A percentile compares a stretch with the other conserved stretches of the same genome.
phyloP scores from a whole-genome alignment of 1,140 invertebrate genomes.

The Stegodyphus mimosarum region DNA sequence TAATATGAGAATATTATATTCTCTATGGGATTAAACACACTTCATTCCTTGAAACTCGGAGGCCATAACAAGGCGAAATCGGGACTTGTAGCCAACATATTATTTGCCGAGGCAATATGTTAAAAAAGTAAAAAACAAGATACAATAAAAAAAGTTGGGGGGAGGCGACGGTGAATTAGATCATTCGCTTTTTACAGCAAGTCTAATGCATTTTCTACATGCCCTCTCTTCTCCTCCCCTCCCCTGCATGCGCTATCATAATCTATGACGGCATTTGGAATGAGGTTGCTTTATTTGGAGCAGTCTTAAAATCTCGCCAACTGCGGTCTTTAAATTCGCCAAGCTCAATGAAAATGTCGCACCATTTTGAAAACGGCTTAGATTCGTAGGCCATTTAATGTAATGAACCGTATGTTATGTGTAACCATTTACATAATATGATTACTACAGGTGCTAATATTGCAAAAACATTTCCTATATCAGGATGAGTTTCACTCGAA shows the following conservation, averaged over 20 bases:
- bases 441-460: no score
- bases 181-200: constrained; percentile 47
- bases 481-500: no score
- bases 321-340: not conserved
- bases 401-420: no score
- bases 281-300: constrained; percentile 36
- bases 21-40: no score
- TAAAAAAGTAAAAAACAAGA: not conserved
- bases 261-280: constrained; percentile 43
- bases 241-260: constrained; percentile 30
- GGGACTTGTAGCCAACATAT: no score
- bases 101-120: not conserved
- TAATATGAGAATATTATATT: no score
- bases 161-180: constrained; percentile 38
- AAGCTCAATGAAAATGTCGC: not conserved
- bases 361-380: no score
- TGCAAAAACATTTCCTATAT: no score
- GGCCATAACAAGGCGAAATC: no score
- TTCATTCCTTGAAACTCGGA: no score
- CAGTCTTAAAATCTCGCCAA: constrained; percentile 9
- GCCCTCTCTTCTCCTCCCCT: not conserved
- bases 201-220: constrained; percentile 56
- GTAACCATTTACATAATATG: no score
- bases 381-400: no score
- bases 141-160: constrained; percentile 2